Evolutionary conservation across 2,113 vertebrate species (phyloP).

Genomic region (Plotosus lineatus): DNA sequence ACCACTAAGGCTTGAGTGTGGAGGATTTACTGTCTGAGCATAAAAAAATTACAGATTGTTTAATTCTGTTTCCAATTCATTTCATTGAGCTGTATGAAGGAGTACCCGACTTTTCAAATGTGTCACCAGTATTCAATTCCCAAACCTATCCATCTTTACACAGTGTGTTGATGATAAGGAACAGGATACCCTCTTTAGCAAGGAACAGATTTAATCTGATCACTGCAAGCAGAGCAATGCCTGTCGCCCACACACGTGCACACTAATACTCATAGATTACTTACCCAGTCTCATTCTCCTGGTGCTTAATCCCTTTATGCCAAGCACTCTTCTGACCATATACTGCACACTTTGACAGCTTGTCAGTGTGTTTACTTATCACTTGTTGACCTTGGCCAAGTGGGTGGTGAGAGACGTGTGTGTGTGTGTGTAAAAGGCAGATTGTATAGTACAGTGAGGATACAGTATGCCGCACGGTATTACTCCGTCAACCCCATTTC

Average conservation of each 20-base stretch:
- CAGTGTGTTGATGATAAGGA: not conserved
- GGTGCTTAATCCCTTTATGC: constrained; percentile 21
- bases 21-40: not conserved
- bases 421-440: not conserved
- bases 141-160: not conserved
- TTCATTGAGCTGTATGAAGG: not conserved
- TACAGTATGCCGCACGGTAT: constrained; percentile 21
- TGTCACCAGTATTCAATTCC: not conserved
- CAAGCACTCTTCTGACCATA: not conserved
- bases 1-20: not conserved
- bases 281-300: constrained; percentile 8
- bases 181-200: not conserved
- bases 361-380: constrained; percentile 28
- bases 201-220: constrained; percentile 1
- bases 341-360: constrained; percentile 19
- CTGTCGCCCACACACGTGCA: not conserved
- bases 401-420: constrained; percentile 3
- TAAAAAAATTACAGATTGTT: not conserved
- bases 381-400: constrained; percentile 21
- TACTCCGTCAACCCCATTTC: constrained; percentile 5
- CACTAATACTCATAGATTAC: not conserved
- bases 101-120: not conserved
- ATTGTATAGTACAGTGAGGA: not conserved
- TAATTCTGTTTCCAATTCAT: constrained; percentile 7
- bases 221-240: not conserved